These are phyloP conservation scores for Synergus gifuensis DNA, from an alignment of 2,888 invertebrate species.

Conservation along the genomic window DNA sequence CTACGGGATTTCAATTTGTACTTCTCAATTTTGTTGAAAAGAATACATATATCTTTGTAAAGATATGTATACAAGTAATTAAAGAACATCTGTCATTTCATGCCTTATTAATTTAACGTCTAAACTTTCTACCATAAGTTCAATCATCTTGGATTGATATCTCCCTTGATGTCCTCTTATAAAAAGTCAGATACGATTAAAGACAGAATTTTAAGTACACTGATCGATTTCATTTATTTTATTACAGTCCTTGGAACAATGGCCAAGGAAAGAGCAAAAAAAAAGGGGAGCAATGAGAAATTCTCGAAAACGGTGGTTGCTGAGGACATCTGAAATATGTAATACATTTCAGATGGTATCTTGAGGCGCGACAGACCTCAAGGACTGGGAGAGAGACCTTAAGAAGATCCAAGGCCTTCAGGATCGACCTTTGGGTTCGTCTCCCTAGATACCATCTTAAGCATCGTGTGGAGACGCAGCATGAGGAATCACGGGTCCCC, in stretches of 20 bases:
- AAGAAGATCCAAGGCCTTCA: slow-evolving; percentile 28
- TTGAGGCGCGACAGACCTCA: slow-evolving; percentile 21
- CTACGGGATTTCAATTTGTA: slow-evolving; percentile 21
- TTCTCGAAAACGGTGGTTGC: slow-evolving; percentile 36
- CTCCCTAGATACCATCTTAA: slow-evolving; percentile 35
- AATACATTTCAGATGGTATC: slow-evolving; percentile 33
- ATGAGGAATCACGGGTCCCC: slow-evolving; percentile 21
- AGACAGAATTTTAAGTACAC: neutral
- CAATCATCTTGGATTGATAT: too few species aligned
- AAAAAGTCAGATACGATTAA: slow-evolving; percentile 25
- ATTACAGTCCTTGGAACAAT: neutral
- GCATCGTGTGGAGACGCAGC: slow-evolving; percentile 37
- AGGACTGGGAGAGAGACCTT: slow-evolving; percentile 26
- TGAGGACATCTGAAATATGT: slow-evolving; percentile 38
- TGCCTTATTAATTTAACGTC: too few species aligned
- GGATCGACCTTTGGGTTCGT: slow-evolving; percentile 24
- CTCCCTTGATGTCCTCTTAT: slow-evolving; percentile 19
- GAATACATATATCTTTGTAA: too few species aligned
- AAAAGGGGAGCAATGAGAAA: slow-evolving; percentile 32
- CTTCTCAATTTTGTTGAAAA: too few species aligned
- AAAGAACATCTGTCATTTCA: neutral
- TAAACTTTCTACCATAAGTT: too few species aligned
- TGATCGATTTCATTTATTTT: neutral
- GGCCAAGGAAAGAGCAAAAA: slow-evolving; percentile 5
- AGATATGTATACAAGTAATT: too few species aligned